Evolutionary conservation across 2,888 invertebrate species (phyloP).

Genomic region (Tipula unca): DNA sequence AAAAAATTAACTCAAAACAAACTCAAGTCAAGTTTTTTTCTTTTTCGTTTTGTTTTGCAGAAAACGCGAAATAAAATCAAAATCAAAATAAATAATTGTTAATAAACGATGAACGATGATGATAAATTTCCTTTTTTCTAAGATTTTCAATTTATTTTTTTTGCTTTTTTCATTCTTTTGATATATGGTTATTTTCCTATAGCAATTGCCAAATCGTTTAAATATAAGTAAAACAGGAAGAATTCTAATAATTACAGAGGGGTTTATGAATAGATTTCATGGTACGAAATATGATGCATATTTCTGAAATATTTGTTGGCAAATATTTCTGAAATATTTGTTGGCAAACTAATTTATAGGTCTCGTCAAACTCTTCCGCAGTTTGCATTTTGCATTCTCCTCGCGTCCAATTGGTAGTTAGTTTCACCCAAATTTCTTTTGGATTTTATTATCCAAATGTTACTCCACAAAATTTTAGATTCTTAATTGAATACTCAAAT

Average conservation of each 20-base stretch:
- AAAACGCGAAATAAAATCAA: neutral
- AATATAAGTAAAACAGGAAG: neutral
- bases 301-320: neutral
- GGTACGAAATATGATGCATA: neutral
- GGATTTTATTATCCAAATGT: too few species aligned
- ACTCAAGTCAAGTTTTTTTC: neutral
- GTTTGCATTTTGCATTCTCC: too few species aligned
- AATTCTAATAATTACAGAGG: neutral
- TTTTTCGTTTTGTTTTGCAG: neutral
- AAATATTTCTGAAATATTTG: too few species aligned
- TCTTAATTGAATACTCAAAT: too few species aligned
- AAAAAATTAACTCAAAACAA: neutral
- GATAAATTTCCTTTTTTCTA: neutral
- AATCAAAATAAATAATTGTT: conserved; percentile 3
- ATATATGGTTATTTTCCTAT: neutral
- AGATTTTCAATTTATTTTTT: neutral
- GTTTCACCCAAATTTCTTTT: too few species aligned
- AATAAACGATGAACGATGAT: neutral
- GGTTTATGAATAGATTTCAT: neutral
- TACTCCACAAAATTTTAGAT: too few species aligned
- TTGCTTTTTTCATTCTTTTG: neutral
- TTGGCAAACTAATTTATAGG: too few species aligned
- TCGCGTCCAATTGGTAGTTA: too few species aligned
- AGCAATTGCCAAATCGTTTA: neutral
- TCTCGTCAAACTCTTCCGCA: too few species aligned